Conservation (phyloP, 2,888 invertebrate genomes). For the Cataglyphis cursor region DNA sequence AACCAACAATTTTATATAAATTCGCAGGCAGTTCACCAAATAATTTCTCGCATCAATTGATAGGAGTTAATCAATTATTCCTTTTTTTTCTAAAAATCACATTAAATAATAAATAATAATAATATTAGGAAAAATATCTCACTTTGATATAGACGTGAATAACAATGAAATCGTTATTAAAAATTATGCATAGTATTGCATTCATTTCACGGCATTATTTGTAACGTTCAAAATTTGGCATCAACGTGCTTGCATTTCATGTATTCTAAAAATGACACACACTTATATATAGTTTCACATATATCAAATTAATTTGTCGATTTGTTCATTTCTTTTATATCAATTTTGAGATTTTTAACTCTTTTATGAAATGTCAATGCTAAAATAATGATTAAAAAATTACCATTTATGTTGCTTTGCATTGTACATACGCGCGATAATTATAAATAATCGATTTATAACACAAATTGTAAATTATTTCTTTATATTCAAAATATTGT, state of each 20-base stretch:
- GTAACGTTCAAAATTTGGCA: constrained; percentile 27
- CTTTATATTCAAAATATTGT: not conserved
- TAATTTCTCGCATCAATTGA: not conserved
- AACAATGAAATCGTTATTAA: constrained; percentile 6
- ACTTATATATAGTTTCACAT: not conserved
- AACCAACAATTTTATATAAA: not conserved
- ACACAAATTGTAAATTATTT: not conserved
- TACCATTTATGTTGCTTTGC: not conserved
- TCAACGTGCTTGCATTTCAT: not conserved
- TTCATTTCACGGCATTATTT: constrained; percentile 5
- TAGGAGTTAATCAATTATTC: not conserved
- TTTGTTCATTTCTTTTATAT: not conserved
- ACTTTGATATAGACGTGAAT: not conserved
- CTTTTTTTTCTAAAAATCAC: too few species aligned
- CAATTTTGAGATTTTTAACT: not conserved
- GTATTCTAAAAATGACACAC: not conserved
- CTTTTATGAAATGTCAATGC: not conserved
- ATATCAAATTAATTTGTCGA: not conserved
- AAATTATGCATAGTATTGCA: not conserved
- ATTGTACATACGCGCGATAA: not conserved
- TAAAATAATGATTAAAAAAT: not conserved
- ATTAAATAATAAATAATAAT: not conserved
- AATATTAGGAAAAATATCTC: not conserved
- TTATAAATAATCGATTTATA: not conserved
- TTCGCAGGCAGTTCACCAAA: not conserved